Base-by-base conservation (phyloP, 2,888 invertebrate species). In the Acholoe squamosa region DNA sequence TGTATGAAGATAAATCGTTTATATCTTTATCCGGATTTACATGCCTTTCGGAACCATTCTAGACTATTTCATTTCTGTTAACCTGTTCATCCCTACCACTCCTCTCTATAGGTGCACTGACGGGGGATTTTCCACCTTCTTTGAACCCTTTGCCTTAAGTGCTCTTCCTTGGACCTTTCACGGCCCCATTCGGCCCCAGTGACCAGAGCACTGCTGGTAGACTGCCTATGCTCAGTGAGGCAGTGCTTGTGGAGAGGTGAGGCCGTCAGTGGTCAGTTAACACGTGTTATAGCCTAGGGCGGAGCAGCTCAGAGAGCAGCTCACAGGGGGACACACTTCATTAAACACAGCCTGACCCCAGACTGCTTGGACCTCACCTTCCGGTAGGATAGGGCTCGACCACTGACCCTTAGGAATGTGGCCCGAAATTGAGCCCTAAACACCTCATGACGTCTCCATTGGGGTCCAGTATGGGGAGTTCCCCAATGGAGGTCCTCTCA, bases 261-360 rank as follows among this genome's bases (percentile, higher is more conserved):
- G 61, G 71, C 71, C 14, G 71, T 71, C 28, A 71, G 71, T 28
- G 71, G 71, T 71, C 71, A 71, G 28, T 71, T 25, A 71, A 71
- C 71, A 28, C 71, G 31, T 25, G 71, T 28, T 14, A 14, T 14
- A 71, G 71, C 71, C 71, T 1, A 5, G 31, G 71, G 71, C 71
- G 14, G 31, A 71, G 14, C 28, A 61, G 71, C 12, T 14, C 28
- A 25, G 28, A 71, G 19, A 25, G 14, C 28, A 61, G 71, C 12
- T 14, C 28, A 25, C 71, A 71, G 19, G 71, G 31, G 25, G 71
- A 71, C 71, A 71, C 25, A 28, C 71, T 71, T 71, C 71, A 71
- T 71, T 71, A 71, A 28, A 16, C 71, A 71, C 14, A 28, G 71
- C 3, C 25, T n/a, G 71, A 28, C 71, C 71, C 28, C 28, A 28